A percentile compares a stretch with the other conserved stretches of the same genome.
Evolutionary conservation across 2,888 invertebrate species (phyloP).

Genomic region (Oeneis ivallda): DNA sequence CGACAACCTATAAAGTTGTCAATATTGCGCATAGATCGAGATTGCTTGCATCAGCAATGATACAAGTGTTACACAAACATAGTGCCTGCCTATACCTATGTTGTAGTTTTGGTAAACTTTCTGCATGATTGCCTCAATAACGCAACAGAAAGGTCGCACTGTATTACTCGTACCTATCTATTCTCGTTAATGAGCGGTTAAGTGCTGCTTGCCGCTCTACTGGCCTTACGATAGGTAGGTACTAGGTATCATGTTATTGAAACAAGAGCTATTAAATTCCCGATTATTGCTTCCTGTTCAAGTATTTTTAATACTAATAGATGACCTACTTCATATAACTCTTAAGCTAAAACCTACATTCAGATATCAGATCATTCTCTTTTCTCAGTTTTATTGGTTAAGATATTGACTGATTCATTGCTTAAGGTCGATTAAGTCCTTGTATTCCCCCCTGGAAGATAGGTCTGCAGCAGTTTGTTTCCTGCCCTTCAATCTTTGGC

Average conservation of each 20-base stretch:
- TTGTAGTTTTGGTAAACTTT: constrained; percentile 62
- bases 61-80: too few species aligned
- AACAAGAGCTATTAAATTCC: constrained; percentile 25
- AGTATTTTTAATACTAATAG: too few species aligned
- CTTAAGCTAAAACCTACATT: too few species aligned
- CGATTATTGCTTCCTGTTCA: constrained; percentile 22
- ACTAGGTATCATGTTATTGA: constrained; percentile 29
- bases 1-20: neutral
- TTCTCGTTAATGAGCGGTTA: constrained; percentile 56
- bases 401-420: too few species aligned
- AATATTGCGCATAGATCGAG: neutral
- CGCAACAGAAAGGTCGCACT: constrained; percentile 61
- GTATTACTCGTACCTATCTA: neutral
- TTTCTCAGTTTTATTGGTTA: too few species aligned
- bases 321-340: too few species aligned
- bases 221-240: constrained; percentile 40
- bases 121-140: constrained; percentile 63
- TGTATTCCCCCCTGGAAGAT: too few species aligned
- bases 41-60: constrained; percentile 10
- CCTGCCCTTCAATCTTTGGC: too few species aligned
- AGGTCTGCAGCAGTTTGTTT: too few species aligned
- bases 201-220: constrained; percentile 60
- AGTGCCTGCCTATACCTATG: constrained; percentile 14
- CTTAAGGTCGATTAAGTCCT: too few species aligned
- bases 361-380: too few species aligned